Percentiles rank a stretch among this genome's conserved stretches.
phyloP scores from a whole-genome alignment of 1,140 invertebrate genomes.

The Dinoponera quadriceps region DNA sequence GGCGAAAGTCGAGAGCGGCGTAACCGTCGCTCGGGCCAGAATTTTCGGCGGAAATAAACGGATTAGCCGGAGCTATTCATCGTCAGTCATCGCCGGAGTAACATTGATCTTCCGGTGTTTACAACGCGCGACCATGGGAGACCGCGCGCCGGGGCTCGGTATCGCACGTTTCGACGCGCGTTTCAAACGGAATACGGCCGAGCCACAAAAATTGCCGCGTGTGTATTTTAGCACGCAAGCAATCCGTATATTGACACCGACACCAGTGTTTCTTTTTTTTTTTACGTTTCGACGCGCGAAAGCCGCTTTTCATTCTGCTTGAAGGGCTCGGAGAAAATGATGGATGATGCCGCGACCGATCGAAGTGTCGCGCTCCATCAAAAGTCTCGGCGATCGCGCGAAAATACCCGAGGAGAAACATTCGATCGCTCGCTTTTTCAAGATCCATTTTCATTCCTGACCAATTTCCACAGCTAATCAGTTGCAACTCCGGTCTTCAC shows the following conservation, averaged over 20 bases:
- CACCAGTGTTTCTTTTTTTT: slow-evolving; percentile 13
- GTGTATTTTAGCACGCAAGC: slow-evolving; percentile 25
- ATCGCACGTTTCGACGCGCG: slow-evolving; percentile 29
- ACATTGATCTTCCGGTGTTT: slow-evolving; percentile 52
- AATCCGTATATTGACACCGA: slow-evolving; percentile 46
- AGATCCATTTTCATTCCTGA: not conserved
- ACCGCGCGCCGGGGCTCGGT: not conserved
- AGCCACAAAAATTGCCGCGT: slow-evolving; percentile 31
- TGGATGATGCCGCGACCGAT: not conserved
- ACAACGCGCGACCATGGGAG: slow-evolving; percentile 30
- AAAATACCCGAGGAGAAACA: too few species aligned
- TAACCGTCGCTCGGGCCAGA: not conserved
- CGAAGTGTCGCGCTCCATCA: not conserved
- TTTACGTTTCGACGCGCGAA: too few species aligned
- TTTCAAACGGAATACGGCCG: slow-evolving; percentile 7
- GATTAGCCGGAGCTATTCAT: slow-evolving; percentile 48
- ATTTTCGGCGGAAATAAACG: slow-evolving; percentile 46
- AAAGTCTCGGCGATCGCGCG: not conserved
- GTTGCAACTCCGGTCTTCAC: too few species aligned
- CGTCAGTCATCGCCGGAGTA: slow-evolving; percentile 32
- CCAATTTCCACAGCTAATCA: too few species aligned
- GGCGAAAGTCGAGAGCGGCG: slow-evolving; percentile 11
- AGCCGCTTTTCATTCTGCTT: slow-evolving; percentile 5
- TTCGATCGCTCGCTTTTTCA: too few species aligned
- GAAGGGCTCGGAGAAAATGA: slow-evolving; percentile 15